These are phyloP conservation scores for Mus musculus DNA, from an alignment of 2,113 vertebrate genomes.

Conservation along the genomic window DNA sequence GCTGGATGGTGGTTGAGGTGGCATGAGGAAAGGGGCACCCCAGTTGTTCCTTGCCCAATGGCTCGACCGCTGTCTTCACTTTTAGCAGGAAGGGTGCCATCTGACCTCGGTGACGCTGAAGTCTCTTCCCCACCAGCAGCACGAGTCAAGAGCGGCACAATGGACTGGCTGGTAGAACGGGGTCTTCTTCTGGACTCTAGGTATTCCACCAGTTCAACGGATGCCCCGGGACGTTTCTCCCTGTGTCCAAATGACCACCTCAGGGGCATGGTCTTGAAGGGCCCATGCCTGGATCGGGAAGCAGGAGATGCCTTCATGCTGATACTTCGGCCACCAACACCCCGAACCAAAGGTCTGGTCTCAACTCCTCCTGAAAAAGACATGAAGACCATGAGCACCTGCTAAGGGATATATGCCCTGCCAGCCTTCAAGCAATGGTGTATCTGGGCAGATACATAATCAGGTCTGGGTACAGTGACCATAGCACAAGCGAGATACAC, in stretches of 20 bases:
- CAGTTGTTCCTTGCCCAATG: conserved; percentile 50
- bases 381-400: not conserved
- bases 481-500: fast-evolving
- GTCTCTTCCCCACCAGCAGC: conserved; percentile 71
- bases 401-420: fast-evolving
- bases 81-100: conserved; percentile 36
- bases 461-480: not conserved
- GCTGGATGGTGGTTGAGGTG: conserved; percentile 68
- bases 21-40: conserved; percentile 56
- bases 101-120: not conserved
- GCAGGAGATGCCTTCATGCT: conserved; percentile 88
- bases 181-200: conserved; percentile 93
- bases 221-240: conserved; percentile 82
- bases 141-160: conserved; percentile 85
- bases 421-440: not conserved
- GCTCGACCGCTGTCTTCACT: conserved; percentile 64
- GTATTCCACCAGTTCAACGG: conserved; percentile 92
- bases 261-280: conserved; percentile 87
- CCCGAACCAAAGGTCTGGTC: conserved; percentile 85
- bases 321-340: conserved; percentile 88
- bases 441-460: not conserved
- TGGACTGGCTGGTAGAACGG: conserved; percentile 91
- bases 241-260: conserved; percentile 90
- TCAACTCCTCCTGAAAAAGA: conserved; percentile 87
- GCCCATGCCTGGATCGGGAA: conserved; percentile 82